Evolutionary conservation across 2,888 invertebrate species (phyloP).

Genomic region (Sphecodes monilicornis): DNA sequence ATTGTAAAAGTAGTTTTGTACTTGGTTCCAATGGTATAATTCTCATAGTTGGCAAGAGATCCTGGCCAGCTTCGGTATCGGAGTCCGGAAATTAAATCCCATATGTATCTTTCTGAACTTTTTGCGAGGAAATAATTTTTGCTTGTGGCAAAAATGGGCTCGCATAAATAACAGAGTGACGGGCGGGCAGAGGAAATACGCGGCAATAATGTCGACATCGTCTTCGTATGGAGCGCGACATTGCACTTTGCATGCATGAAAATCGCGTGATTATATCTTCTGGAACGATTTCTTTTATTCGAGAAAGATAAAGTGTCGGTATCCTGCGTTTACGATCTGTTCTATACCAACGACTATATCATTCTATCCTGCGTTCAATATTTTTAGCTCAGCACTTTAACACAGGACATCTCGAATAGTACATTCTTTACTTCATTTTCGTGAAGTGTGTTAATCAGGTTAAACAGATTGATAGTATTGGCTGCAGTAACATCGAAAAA

Average conservation of each 20-base stretch:
- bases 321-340: neutral
- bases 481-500: neutral
- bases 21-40: constrained; percentile 50
- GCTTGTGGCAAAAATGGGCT: constrained; percentile 16
- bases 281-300: neutral
- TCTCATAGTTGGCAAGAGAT: constrained; percentile 31
- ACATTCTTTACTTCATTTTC: neutral
- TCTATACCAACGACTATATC: neutral
- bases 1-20: constrained; percentile 30
- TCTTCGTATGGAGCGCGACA: neutral
- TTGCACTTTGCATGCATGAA: neutral
- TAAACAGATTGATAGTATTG: neutral
- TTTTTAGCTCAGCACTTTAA: neutral
- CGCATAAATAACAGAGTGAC: constrained; percentile 36
- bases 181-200: constrained; percentile 5
- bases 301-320: neutral
- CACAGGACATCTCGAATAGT: neutral
- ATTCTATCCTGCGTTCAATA: neutral
- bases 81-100: constrained; percentile 75
- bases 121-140: constrained; percentile 54
- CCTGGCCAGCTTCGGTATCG: constrained; percentile 46
- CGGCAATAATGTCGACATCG: constrained; percentile 35
- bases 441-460: neutral
- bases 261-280: constrained; percentile 19
- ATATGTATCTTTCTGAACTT: constrained; percentile 59